Percentiles rank a stretch among this genome's conserved stretches.
phyloP scores from a whole-genome alignment of 23 tunicate species.

The Clavelina lepadiformis region DNA sequence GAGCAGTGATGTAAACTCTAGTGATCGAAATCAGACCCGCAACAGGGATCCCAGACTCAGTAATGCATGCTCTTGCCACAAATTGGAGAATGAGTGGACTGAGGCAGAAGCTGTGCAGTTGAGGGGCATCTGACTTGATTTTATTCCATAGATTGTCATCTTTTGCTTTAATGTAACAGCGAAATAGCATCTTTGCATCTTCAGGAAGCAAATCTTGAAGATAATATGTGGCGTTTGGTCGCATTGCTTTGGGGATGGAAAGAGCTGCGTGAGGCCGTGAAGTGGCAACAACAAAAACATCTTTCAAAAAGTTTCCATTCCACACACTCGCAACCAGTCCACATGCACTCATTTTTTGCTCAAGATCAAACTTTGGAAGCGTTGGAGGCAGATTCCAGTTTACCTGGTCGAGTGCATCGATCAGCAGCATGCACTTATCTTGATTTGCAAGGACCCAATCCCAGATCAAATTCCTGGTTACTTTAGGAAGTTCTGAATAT shows the following conservation, averaged over 20 bases:
- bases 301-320: background rate
- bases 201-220: background rate
- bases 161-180: background rate
- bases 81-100: background rate
- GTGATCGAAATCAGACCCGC: background rate
- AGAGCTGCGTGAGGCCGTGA: constrained; percentile 1
- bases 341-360: background rate
- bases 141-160: background rate
- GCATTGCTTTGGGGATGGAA: background rate
- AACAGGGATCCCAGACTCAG: background rate
- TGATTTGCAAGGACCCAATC: background rate
- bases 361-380: background rate
- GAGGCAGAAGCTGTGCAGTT: background rate
- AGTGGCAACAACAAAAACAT: background rate
- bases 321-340: constrained; percentile 1
- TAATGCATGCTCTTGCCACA: background rate
- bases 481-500: background rate
- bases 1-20: background rate
- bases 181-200: background rate
- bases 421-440: background rate
- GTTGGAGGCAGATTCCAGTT: background rate
- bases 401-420: constrained; percentile 1
- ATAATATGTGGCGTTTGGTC: constrained; percentile 1
- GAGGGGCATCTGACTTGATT: background rate
- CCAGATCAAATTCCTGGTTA: background rate